A percentile compares a stretch with the other conserved stretches of the same genome.
Evolutionary conservation across 2,797 vertebrate species (phyloP).

Genomic region (Peromyscus melanophrys): DNA sequence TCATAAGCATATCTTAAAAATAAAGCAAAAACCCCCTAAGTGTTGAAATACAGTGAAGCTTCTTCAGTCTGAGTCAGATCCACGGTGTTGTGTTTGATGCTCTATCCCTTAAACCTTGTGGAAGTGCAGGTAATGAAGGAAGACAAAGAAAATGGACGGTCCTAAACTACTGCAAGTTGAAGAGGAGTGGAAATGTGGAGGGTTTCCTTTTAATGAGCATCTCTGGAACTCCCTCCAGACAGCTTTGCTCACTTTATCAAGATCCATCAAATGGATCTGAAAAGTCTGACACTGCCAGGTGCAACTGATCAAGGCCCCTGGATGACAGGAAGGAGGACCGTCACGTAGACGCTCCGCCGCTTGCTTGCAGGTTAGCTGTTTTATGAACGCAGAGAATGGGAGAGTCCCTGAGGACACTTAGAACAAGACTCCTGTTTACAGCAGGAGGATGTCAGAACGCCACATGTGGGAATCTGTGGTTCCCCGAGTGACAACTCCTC

Average conservation of each 20-base stretch:
- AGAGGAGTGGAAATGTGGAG: neutral
- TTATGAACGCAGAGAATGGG: neutral
- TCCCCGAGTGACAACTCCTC: neutral
- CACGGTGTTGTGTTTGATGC: neutral
- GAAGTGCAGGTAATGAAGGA: neutral
- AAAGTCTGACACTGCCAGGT: neutral
- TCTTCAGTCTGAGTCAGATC: neutral
- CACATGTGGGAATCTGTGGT: neutral
- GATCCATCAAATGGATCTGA: neutral
- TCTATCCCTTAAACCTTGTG: neutral
- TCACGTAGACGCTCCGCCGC: neutral
- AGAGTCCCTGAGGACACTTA: neutral
- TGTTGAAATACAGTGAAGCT: slow-evolving; percentile 24
- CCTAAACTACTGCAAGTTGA: neutral
- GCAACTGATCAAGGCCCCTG: neutral
- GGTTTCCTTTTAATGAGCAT: neutral
- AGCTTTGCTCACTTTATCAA: neutral
- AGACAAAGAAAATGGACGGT: neutral
- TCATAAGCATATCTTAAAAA: neutral
- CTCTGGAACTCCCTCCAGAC: neutral
- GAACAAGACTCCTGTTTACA: neutral
- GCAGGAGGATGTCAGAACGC: neutral
- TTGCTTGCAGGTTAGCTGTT: neutral
- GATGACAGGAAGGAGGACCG: neutral
- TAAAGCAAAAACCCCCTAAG: neutral